Conservation (phyloP, 1,140 invertebrate genomes). For the Heliconius congener region DNA sequence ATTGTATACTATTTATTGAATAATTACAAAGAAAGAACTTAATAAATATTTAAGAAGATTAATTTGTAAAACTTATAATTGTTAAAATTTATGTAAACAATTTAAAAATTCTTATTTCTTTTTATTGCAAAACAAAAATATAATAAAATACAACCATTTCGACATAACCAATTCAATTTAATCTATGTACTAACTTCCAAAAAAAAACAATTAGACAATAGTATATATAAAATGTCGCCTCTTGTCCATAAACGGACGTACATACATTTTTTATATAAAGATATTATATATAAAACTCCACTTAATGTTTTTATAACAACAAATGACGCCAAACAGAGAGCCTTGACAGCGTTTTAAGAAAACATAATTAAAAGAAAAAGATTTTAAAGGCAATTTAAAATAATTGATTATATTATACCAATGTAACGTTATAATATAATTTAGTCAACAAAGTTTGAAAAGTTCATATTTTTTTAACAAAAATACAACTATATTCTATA, state of each 20-base stretch:
- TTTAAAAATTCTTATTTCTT: too few species aligned
- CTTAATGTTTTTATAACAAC: background rate
- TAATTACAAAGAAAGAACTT: background rate
- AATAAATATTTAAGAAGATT: background rate
- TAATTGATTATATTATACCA: background rate
- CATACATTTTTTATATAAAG: background rate
- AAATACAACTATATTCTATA: conserved; percentile 18
- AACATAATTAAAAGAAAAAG: background rate
- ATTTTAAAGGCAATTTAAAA: background rate
- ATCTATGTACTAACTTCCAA: background rate
- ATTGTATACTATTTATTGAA: background rate
- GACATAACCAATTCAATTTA: background rate
- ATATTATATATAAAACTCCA: background rate
- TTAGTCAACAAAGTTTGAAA: conserved; percentile 18
- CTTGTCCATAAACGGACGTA: background rate
- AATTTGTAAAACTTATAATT: too few species aligned
- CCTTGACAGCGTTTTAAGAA: background rate
- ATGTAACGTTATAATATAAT: conserved; percentile 11
- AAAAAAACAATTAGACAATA: background rate
- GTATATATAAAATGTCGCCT: background rate
- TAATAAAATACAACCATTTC: background rate
- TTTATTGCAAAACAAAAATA: background rate
- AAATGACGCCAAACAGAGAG: conserved; percentile 24
- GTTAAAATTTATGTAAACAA: too few species aligned
- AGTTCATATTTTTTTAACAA: conserved; percentile 15